Evolutionary conservation across 2,113 vertebrate genomes (phyloP).

Genomic region (Megalops atlanticus): DNA sequence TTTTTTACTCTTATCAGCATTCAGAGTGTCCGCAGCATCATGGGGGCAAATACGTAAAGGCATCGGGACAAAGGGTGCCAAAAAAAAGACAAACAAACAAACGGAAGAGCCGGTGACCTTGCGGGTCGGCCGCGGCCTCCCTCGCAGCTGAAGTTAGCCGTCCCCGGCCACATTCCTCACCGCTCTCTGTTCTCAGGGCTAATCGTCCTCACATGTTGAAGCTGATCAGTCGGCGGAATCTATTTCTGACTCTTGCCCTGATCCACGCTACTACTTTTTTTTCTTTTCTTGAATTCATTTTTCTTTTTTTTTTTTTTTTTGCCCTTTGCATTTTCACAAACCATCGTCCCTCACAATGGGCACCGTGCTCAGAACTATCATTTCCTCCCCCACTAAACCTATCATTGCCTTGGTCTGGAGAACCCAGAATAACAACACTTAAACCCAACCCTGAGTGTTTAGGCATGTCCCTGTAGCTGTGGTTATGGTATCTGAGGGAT

Average conservation of each 20-base stretch:
- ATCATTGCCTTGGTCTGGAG: constrained; percentile 43
- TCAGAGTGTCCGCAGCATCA: background rate
- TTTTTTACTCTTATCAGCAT: background rate
- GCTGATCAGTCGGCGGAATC: background rate
- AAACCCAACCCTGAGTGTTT: constrained; percentile 38
- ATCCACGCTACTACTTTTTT: constrained; percentile 1
- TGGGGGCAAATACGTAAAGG: background rate
- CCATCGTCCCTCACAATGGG: constrained; percentile 25
- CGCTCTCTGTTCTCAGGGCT: background rate
- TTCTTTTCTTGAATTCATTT: too few species aligned
- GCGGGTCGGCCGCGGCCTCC: background rate
- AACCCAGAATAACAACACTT: constrained; percentile 52
- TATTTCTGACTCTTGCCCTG: background rate
- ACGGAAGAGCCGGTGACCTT: background rate
- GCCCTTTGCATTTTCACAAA: constrained; percentile 16
- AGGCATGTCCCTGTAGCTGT: constrained; percentile 42
- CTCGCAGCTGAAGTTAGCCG: background rate
- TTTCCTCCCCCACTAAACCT: constrained; percentile 53
- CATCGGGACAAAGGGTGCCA: background rate
- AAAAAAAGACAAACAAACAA: background rate
- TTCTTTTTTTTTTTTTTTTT: constrained; percentile 9
- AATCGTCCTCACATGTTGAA: background rate
- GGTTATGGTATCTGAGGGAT: constrained; percentile 39
- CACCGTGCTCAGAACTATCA: constrained; percentile 33
- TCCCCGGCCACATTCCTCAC: background rate